Evolutionary conservation across 2,797 vertebrate genomes (phyloP).

Genomic region (Pristis pectinata): DNA sequence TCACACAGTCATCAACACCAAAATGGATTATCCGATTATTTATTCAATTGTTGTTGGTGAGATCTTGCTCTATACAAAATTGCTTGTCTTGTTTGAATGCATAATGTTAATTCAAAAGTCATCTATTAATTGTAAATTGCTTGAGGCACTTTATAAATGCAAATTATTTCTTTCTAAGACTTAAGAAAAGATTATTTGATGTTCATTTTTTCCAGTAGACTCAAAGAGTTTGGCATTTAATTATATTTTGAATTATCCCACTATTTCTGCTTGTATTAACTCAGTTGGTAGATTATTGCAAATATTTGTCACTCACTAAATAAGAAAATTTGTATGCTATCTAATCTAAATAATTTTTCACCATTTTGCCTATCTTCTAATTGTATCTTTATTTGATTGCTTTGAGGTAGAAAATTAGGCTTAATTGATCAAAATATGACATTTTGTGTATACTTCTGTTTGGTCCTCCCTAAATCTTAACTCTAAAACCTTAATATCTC

Average conservation of each 20-base stretch:
- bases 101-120: neutral
- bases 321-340: neutral
- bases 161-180: neutral
- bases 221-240: neutral
- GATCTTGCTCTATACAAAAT: neutral
- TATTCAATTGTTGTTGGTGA: neutral
- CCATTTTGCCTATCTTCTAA: neutral
- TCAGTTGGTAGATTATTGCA: neutral
- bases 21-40: neutral
- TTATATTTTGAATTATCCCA: constrained; percentile 8
- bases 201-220: neutral
- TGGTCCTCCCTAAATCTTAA: neutral
- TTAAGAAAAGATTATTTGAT: constrained; percentile 3
- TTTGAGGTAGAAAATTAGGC: neutral
- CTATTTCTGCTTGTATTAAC: neutral
- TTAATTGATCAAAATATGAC: neutral
- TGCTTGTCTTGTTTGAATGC: neutral
- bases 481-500: neutral
- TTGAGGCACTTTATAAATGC: neutral
- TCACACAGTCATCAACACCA: neutral
- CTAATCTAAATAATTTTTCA: neutral
- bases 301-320: neutral
- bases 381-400: neutral
- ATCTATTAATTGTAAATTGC: neutral
- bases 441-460: neutral